Evolutionary conservation across 2,888 invertebrate species (phyloP).

Genomic region (Hofmannophila pseudospretella): DNA sequence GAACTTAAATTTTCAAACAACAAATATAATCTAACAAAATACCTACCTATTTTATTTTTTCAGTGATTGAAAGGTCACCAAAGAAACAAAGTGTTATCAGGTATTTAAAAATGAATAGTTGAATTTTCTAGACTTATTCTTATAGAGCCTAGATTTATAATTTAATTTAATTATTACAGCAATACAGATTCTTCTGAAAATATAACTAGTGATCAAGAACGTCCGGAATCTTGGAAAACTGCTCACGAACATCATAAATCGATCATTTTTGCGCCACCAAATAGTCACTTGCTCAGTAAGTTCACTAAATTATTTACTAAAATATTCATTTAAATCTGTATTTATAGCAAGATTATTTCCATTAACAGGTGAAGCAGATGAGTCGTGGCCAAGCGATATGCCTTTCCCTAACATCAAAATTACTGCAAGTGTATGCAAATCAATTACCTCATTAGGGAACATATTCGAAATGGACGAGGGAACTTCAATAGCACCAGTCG

Average conservation of each 20-base stretch:
- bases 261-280: conserved; percentile 35
- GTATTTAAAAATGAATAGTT: too few relatives aligned
- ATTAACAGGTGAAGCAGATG: conserved; percentile 51
- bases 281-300: conserved; percentile 49
- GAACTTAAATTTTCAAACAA: too few relatives aligned
- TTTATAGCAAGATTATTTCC: too few relatives aligned
- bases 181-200: not conserved
- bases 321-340: not conserved
- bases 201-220: not conserved
- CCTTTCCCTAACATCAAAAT: conserved; percentile 29
- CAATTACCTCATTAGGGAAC: conserved; percentile 51
- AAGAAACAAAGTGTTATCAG: too few relatives aligned
- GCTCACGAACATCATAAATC: conserved; percentile 1
- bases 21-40: too few relatives aligned
- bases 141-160: too few relatives aligned
- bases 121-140: too few relatives aligned
- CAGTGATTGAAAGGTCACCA: too few relatives aligned
- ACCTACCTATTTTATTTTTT: too few relatives aligned
- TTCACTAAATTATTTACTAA: conserved; percentile 9
- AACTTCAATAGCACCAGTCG: conserved; percentile 4
- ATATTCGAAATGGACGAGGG: conserved; percentile 49
- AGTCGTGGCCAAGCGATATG: conserved; percentile 51
- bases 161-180: not conserved
- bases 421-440: conserved; percentile 46
- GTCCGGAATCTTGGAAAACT: not conserved